phyloP scores from a whole-genome alignment of 2,113 vertebrate species.

The Vombatus ursinus region DNA sequence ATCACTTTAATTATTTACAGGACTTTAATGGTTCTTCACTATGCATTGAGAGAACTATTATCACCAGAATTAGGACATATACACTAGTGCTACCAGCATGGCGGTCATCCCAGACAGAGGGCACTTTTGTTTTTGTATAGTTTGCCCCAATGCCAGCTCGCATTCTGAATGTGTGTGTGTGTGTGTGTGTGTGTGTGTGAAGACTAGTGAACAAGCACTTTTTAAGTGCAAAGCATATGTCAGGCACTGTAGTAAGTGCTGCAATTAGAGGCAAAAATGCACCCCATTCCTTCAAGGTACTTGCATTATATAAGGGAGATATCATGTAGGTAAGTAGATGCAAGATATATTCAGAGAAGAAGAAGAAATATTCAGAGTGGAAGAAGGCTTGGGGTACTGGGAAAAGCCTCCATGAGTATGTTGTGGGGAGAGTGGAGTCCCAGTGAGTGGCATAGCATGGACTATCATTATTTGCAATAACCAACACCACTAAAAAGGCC shows the following conservation, averaged over 20 bases:
- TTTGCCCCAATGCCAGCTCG: background rate
- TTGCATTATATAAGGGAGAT: background rate
- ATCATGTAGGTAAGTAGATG: background rate
- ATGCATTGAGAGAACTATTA: background rate
- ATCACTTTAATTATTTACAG: background rate
- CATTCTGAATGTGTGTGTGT: background rate
- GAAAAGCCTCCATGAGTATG: background rate
- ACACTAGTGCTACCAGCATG: background rate
- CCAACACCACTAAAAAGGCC: background rate
- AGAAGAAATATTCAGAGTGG: background rate
- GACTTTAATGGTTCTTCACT: background rate
- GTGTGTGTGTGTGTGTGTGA: background rate
- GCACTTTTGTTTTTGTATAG: background rate
- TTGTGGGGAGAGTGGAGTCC: background rate
- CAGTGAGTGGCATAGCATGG: background rate
- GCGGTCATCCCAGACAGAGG: background rate
- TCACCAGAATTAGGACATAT: constrained; percentile 2
- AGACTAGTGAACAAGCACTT: background rate
- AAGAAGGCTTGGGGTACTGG: background rate
- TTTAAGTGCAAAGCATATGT: background rate
- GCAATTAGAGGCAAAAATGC: background rate
- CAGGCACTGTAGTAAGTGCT: background rate
- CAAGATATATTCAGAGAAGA: background rate
- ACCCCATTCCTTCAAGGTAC: background rate
- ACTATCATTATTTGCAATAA: background rate